Conservation (phyloP, 2,888 invertebrate species). For the Dasysyrphus albostriatus region DNA sequence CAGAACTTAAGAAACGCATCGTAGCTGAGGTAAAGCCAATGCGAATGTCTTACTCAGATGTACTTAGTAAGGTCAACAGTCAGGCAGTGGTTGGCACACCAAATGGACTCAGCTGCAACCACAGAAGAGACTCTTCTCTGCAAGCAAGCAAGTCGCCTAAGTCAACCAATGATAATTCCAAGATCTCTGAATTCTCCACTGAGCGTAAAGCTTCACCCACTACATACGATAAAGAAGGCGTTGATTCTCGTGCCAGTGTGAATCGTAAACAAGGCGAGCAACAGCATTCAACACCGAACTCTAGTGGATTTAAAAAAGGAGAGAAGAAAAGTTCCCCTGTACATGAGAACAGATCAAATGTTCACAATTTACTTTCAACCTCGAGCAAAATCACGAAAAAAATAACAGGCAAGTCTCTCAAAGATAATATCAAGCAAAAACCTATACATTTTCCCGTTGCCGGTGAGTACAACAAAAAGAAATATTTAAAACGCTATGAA, state of each 20-base stretch:
- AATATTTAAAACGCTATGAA: conserved; percentile 51
- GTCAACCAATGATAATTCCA: conserved; percentile 28
- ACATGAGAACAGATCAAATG: conserved; percentile 83
- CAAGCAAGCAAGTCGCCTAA: conserved; percentile 45
- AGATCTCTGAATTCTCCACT: conserved; percentile 29
- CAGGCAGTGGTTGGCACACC: conserved; percentile 83
- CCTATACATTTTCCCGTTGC: not conserved
- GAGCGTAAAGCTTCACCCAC: conserved; percentile 55
- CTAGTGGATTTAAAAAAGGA: conserved; percentile 78
- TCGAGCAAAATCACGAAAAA: conserved; percentile 63
- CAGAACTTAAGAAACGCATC: conserved; percentile 85
- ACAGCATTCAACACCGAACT: conserved; percentile 2
- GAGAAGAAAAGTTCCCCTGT: conserved; percentile 82
- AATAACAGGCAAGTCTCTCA: conserved; percentile 62
- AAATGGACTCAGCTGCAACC: conserved; percentile 26
- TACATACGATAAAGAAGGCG: conserved; percentile 50
- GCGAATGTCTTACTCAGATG: conserved; percentile 94
- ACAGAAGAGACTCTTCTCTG: conserved; percentile 5
- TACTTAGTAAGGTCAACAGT: conserved; percentile 88
- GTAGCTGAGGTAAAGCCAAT: conserved; percentile 94
- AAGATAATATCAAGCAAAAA: conserved; percentile 79
- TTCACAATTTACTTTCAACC: conserved; percentile 77
- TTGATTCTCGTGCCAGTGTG: not conserved
- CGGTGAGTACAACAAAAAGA: conserved; percentile 49
- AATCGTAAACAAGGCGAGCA: conserved; percentile 44